These are phyloP conservation scores for Bucorvus abyssinicus DNA, from an alignment of 2,797 vertebrate genomes.

Conservation along the genomic window DNA sequence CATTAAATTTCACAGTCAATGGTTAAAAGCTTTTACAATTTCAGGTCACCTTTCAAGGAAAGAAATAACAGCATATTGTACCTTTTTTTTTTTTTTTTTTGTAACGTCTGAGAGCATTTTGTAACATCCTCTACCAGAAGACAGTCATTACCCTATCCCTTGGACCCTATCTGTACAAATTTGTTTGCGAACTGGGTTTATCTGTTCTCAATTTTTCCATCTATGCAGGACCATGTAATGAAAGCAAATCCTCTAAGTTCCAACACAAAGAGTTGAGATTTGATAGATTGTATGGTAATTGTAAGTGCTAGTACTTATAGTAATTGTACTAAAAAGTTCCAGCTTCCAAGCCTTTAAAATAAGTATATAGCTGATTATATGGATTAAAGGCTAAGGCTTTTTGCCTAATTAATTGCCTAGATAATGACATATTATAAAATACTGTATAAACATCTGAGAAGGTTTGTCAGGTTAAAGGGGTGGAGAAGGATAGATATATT, in stretches of 20 bases:
- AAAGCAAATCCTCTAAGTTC: not conserved
- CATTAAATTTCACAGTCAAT: not conserved
- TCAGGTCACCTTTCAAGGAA: not conserved
- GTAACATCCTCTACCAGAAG: not conserved
- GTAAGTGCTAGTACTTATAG: not conserved
- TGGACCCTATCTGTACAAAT: not conserved
- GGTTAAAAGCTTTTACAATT: not conserved
- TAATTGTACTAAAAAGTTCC: not conserved
- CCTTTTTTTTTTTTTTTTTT: not conserved
- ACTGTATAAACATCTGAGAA: not conserved
- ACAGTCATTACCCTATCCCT: not conserved
- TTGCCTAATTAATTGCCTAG: conserved; percentile 1
- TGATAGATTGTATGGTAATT: not conserved
- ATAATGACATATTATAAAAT: not conserved
- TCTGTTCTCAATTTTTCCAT: not conserved
- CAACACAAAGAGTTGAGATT: not conserved
- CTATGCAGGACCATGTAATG: not conserved
- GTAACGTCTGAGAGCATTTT: not conserved
- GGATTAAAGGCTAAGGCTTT: not conserved
- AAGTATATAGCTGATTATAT: conserved; percentile 5
- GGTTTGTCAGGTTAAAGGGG: not conserved
- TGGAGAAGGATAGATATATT: not conserved
- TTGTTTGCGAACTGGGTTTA: not conserved
- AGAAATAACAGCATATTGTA: not conserved
- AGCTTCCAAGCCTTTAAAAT: not conserved